Evolutionary conservation across 2,888 invertebrate genomes (phyloP), one percentile per base, ranked within the genome.

Genomic region (Orthosia cruda): DNA sequence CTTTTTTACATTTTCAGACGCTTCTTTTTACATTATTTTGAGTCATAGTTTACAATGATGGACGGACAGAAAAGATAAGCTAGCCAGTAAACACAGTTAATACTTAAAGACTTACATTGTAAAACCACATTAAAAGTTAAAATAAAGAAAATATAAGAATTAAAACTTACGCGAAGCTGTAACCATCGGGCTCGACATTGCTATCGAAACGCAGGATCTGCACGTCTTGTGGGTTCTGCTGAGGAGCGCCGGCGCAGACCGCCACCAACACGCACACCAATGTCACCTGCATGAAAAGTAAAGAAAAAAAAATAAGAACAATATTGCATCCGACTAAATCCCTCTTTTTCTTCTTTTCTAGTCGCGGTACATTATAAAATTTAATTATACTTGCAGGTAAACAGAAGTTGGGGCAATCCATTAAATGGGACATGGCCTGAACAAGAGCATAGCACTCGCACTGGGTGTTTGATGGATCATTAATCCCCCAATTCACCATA

Each of bases 121-220:
- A 23, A 47, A 45, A 63, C 7, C 12, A 32, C 64, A 52, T 18
- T 49, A 16, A 65, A 47, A 47, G 16, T 47, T 20, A 40, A 40
- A 12, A 26, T n/a, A 15, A 40, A 58, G 40, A 50, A 26, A 23
- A 62, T 3, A 32, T 50, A 13, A 64, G 54, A 47, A 40, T 40
- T 45, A 18, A 40, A 26, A 87, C 97, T 97, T 95, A 97, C 97
- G 97, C 97, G 90, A 97, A 98, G 89, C 97, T 97, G 92, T 98
- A 98, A 87, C 97, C 97, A 81, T 97, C 97, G 67, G 97, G 92
- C 71, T 97, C 97, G 52, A 97, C 97, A 89, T 97, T 97, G 90
- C 97, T 97, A 88, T 97, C 97, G 78, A 97, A 97, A 50, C 97
- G 97, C 65, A 97, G 87, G 85, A 97, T 97, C 89, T 97, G 96